Evolutionary conservation across 2,113 vertebrate genomes (phyloP).

Genomic region (Neodon shergylaensis): DNA sequence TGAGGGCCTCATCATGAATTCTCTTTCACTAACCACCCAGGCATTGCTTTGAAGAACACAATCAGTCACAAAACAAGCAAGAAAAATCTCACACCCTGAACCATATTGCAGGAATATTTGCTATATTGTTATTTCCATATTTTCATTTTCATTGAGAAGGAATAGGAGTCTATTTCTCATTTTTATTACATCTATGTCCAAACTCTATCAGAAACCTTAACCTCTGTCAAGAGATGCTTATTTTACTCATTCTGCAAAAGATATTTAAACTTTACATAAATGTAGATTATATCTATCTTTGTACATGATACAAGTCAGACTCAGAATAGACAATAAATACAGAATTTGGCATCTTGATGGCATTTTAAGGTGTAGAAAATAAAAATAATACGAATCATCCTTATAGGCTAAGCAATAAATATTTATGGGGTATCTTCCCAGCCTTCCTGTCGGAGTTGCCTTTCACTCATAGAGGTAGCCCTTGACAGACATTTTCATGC

Average conservation of each 20-base stretch:
- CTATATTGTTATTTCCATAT: conserved; percentile 20
- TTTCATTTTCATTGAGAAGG: not conserved
- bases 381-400: not conserved
- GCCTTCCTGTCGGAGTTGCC: not conserved
- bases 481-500: not conserved
- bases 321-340: conserved; percentile 25
- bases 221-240: not conserved
- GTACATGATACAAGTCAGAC: conserved; percentile 16
- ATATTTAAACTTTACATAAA: conserved; percentile 23
- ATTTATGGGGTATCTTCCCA: not conserved
- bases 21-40: conserved; percentile 10
- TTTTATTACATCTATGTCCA: conserved; percentile 13
- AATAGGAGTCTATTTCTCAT: not conserved
- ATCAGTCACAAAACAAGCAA: conserved; percentile 1
- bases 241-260: conserved; percentile 17
- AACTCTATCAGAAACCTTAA: not conserved
- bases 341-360: not conserved
- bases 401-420: not conserved
- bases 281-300: not conserved
- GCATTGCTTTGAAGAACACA: conserved; percentile 26
- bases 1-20: conserved; percentile 7
- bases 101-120: conserved; percentile 3
- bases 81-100: not conserved
- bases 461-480: not conserved
- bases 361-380: conserved; percentile 6